Conservation (phyloP, 2,888 invertebrate genomes). For the Macrophya alboannulata region DNA sequence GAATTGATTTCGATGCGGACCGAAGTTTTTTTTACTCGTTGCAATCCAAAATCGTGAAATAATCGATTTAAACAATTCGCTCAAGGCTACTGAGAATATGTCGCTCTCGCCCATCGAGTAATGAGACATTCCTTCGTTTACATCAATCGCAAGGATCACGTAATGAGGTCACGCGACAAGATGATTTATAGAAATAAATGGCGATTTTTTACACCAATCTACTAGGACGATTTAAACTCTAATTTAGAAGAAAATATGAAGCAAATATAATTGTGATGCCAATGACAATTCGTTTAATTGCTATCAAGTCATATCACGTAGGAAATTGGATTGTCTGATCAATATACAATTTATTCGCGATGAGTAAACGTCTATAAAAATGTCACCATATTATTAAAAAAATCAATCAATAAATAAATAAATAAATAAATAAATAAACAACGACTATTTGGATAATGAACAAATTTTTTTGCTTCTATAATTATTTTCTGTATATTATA, state of each 20-base stretch:
- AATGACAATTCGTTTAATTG: background rate
- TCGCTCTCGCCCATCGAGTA: too few species aligned
- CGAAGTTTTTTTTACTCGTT: background rate
- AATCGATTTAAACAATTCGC: background rate
- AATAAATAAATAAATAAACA: background rate
- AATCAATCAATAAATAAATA: too few species aligned
- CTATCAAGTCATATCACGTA: background rate
- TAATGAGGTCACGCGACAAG: background rate
- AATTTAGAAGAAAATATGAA: background rate
- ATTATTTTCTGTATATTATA: background rate
- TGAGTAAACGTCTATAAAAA: background rate
- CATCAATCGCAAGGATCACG: background rate
- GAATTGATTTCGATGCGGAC: background rate
- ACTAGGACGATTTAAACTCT: background rate
- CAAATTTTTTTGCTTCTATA: background rate
- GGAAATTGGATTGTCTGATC: background rate
- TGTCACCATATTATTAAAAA: background rate
- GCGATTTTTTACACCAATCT: background rate
- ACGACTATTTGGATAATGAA: background rate
- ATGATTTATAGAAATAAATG: background rate
- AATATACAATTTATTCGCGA: background rate
- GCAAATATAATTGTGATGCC: background rate
- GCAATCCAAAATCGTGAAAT: background rate
- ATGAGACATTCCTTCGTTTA: background rate
- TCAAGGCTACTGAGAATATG: too few species aligned